Base-by-base conservation (phyloP, 2,888 invertebrate genomes). In the Phorcus lineatus region DNA sequence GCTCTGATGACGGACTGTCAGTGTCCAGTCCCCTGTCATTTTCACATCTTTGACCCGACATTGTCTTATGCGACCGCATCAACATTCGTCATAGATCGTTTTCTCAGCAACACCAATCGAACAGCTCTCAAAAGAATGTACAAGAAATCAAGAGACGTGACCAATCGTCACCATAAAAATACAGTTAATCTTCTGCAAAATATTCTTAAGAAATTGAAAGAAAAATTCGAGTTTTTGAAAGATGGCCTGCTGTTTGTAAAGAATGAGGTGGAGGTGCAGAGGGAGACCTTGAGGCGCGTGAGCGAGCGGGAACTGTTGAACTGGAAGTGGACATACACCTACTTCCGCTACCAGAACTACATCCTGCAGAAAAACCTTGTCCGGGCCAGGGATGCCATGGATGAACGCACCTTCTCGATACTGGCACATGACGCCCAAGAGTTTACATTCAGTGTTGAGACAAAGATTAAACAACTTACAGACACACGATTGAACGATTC, bases 11-110 rank as follows among this genome's bases (percentile, higher is more conserved):
- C 81, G 9, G 22, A 40, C 11, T 89, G 89, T 74, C 55, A 79
- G 11, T 90, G 90, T 77, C 88, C 90, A 0, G 86, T 89, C 2
- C 87, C 89, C 0, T 90, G 90, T 84, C 62, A 83, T 9, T 86
- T 87, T 31, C 55, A 81, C 6, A 70, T 86, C 17, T 90, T 83
- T 54, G 89, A 90, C 31, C 85, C 88, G 0, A 81, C 86, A 9
- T 82, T 89, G 13, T 89, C 90, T 2, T 88, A 89, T 53, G 88
- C 86, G 7, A 80, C 83, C 0, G 86, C 86, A 0, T 90, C 89
- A 4, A 82, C 85, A 16, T 85, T 86, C 67, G 86, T 83, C 19
- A 83, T 85, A 28, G 85, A 86, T 19, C 82, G 84, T 11, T 81
- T 87, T 13, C 81, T 88, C 2, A 77, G 77, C 22, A 78, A 81